Evolutionary conservation across 2,113 vertebrate genomes (phyloP).

Genomic region (Sinocyclocheilus rhinocerous): DNA sequence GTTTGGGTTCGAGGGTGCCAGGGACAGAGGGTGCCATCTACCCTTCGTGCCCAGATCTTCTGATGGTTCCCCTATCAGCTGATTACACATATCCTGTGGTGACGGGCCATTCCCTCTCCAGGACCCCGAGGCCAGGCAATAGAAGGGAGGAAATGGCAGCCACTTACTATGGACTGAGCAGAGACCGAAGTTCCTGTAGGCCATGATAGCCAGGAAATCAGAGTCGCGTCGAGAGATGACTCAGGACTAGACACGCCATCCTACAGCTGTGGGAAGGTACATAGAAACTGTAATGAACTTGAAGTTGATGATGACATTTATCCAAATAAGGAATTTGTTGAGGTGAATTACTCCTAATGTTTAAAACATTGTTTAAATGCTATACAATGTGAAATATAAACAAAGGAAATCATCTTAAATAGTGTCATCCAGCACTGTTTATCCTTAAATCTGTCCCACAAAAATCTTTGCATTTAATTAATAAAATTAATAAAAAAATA

Average conservation of each 20-base stretch:
- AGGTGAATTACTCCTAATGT: not conserved
- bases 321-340: not conserved
- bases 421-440: no score
- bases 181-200: conserved; percentile 15
- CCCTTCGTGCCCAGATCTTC: conserved; percentile 1
- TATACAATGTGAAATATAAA: not conserved
- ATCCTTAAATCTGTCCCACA: no score
- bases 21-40: conserved; percentile 18
- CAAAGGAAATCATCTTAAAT: no score
- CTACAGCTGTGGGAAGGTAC: not conserved
- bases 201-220: conserved; percentile 37
- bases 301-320: not conserved
- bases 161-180: conserved; percentile 7
- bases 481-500: no score
- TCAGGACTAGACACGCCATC: not conserved
- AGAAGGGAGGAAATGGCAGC: conserved; percentile 29
- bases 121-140: conserved; percentile 37
- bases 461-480: no score
- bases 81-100: conserved; percentile 55
- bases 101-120: not conserved
- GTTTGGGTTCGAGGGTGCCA: conserved; percentile 21
- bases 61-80: conserved; percentile 36
- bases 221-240: not conserved
- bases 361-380: not conserved
- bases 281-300: not conserved